A percentile compares a stretch with the other conserved stretches of the same genome.
phyloP scores from a whole-genome alignment of 2,797 vertebrate genomes.

The Peromyscus aztecus region DNA sequence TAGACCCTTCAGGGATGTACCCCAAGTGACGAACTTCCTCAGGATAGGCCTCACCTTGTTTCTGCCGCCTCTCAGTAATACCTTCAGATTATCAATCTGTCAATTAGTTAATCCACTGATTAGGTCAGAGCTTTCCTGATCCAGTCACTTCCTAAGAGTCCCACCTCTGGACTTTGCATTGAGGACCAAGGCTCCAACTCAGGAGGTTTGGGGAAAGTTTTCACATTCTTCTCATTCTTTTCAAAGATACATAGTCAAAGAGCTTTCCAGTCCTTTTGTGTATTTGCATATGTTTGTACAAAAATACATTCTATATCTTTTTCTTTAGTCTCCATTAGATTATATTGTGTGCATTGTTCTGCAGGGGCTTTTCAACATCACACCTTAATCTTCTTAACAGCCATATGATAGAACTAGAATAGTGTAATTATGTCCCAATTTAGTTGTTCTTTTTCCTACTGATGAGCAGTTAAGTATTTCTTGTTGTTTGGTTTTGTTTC shows the following conservation, averaged over 20 bases:
- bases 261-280: conserved; percentile 37
- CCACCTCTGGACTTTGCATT: not conserved
- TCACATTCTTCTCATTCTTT: not conserved
- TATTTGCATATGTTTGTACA: conserved; percentile 26
- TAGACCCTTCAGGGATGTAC: not conserved
- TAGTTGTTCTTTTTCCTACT: conserved; percentile 36
- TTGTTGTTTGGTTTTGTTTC: not conserved
- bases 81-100: not conserved
- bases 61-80: not conserved
- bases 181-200: not conserved
- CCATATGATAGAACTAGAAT: not conserved
- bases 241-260: not conserved
- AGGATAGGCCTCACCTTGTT: not conserved
- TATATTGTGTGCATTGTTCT: not conserved
- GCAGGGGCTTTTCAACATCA: not conserved
- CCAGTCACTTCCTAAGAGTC: not conserved
- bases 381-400: conserved; percentile 33
- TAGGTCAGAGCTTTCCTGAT: not conserved
- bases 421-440: conserved; percentile 9
- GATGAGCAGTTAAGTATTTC: conserved; percentile 21
- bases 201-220: not conserved
- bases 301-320: not conserved
- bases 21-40: not conserved
- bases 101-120: not conserved
- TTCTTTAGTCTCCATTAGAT: conserved; percentile 20